A percentile compares a stretch with the other conserved stretches of the same genome.
Conservation (phyloP, 2,888 invertebrate species). For the Troides oblongomaculatus region DNA sequence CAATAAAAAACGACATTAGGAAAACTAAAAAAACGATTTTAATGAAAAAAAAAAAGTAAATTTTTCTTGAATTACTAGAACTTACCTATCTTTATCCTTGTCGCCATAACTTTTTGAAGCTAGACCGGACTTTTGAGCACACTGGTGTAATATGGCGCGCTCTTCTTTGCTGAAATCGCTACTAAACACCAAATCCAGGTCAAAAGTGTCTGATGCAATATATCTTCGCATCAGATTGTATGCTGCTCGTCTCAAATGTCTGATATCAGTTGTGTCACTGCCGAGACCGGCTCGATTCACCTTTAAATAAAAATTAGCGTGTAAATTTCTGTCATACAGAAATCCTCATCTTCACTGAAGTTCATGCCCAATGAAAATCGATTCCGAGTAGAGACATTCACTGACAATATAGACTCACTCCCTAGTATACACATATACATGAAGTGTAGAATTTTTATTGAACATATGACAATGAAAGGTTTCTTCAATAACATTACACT, state of each 20-base stretch:
- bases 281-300: conserved; percentile 68
- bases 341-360: no score
- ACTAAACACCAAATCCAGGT: conserved; percentile 79
- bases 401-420: no score
- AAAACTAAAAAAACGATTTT: no score
- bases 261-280: conserved; percentile 41
- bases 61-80: not conserved
- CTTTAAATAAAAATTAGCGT: conserved; percentile 37
- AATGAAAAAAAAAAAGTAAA: not conserved
- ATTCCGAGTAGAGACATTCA: no score
- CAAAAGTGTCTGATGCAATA: conserved; percentile 59
- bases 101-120: conserved; percentile 75
- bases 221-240: conserved; percentile 55
- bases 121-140: conserved; percentile 66
- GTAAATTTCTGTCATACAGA: not conserved
- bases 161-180: conserved; percentile 83
- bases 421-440: no score
- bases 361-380: no score
- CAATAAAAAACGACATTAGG: no score
- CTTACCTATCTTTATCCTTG: conserved; percentile 48
- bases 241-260: conserved; percentile 48
- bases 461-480: no score
- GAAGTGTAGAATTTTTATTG: no score
- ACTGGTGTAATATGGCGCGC: conserved; percentile 80
- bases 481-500: no score